These are phyloP conservation scores for Hippocampus comes DNA, from an alignment of 2,113 vertebrate genomes.

Conservation along the genomic window DNA sequence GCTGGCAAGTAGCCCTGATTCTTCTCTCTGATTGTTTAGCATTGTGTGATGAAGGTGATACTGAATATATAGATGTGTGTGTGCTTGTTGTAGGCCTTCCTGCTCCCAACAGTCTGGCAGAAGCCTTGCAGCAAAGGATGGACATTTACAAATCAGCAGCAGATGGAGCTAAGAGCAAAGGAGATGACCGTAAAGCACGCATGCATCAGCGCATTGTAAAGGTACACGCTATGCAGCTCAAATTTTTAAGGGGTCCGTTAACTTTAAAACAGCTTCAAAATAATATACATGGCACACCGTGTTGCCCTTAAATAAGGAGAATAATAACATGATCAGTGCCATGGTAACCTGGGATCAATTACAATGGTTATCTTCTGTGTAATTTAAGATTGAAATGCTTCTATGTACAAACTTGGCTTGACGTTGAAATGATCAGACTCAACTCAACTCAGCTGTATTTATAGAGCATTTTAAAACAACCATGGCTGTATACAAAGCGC, in stretches of 20 bases:
- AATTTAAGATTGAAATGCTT: background rate
- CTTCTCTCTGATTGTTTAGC: background rate
- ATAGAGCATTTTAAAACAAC: no score
- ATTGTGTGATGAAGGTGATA: background rate
- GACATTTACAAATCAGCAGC: constrained; percentile 80
- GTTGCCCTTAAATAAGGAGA: background rate
- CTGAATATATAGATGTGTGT: constrained; percentile 6
- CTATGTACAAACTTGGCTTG: background rate
- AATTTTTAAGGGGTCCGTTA: background rate
- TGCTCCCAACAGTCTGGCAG: constrained; percentile 73
- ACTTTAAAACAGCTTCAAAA: background rate
- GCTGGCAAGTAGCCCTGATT: constrained; percentile 38
- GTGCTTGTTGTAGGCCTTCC: constrained; percentile 63
- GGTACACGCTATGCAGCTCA: constrained; percentile 54
- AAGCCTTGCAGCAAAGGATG: constrained; percentile 88
- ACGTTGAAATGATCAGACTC: no score
- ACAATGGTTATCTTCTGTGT: background rate
- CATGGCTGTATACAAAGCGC: no score
- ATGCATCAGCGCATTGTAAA: constrained; percentile 91
- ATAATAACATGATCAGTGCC: background rate
- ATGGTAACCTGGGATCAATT: background rate
- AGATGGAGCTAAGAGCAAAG: constrained; percentile 80
- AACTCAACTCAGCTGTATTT: no score
- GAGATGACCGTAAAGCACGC: constrained; percentile 85
- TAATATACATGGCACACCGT: background rate